phyloP scores from a whole-genome alignment of 2,113 vertebrate species.

The Podilymbus podiceps region DNA sequence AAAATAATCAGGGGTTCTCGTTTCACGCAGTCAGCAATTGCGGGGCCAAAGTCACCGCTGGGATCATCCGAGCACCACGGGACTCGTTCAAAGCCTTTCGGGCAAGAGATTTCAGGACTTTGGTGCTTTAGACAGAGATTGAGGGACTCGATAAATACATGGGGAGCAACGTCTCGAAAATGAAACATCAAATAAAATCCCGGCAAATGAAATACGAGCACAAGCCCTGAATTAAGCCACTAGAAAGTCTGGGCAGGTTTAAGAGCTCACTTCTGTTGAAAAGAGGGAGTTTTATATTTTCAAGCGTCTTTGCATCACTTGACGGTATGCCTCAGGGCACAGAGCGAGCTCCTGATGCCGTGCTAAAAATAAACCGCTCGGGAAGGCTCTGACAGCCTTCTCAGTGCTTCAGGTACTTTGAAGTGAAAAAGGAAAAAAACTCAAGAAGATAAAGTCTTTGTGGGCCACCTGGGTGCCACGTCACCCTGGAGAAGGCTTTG shows the following conservation, averaged over 20 bases:
- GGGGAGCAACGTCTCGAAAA: accelerated
- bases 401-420: not conserved
- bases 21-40: not conserved
- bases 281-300: not conserved
- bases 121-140: accelerated
- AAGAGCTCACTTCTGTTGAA: not conserved
- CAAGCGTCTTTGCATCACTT: not conserved
- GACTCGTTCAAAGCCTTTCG: not conserved
- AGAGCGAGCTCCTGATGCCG: not conserved
- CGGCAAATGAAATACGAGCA: accelerated
- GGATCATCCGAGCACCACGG: not conserved
- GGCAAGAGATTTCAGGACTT: not conserved
- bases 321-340: not conserved
- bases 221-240: not conserved
- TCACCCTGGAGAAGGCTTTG: not conserved
- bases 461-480: not conserved
- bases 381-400: not conserved
- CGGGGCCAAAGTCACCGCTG: not conserved
- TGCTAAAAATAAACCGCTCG: not conserved
- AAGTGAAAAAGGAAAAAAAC: not conserved
- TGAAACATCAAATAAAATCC: not conserved
- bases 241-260: not conserved
- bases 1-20: not conserved
- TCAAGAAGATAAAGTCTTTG: not conserved
- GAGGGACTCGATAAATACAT: accelerated